Conservation (phyloP, 2,888 invertebrate genomes). For the Hermaeophaga mercurialis region DNA sequence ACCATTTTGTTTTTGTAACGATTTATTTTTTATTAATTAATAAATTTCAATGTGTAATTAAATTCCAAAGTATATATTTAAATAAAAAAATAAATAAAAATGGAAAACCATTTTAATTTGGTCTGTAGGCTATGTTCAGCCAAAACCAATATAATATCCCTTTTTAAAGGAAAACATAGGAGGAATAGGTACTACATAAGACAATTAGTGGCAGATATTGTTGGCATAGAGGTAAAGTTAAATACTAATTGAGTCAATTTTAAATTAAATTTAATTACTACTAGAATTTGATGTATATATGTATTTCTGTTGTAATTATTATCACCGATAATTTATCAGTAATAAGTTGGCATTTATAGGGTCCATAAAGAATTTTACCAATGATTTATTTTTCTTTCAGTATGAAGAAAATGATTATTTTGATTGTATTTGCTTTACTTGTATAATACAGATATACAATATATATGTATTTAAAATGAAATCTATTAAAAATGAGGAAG, state of each 20-base stretch:
- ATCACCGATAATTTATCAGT: too few relatives aligned
- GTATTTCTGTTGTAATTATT: too few relatives aligned
- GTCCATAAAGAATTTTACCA: too few relatives aligned
- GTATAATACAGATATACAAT: slow-evolving; percentile 25
- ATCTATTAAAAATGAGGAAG: slow-evolving; percentile 20
- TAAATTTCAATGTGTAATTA: too few relatives aligned
- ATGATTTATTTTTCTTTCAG: slow-evolving; percentile 26
- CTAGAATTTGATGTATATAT: too few relatives aligned
- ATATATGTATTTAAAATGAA: slow-evolving; percentile 26
- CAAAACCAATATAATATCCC: slow-evolving; percentile 19
- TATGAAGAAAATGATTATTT: slow-evolving; percentile 27
- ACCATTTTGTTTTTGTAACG: too few relatives aligned
- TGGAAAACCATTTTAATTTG: neutral
- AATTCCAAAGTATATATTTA: neutral
- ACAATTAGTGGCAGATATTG: slow-evolving; percentile 25
- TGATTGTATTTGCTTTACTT: slow-evolving; percentile 25
- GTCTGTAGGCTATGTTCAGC: slow-evolving; percentile 32
- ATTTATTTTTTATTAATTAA: too few relatives aligned
- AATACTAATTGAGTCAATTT: too few relatives aligned
- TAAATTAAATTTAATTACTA: too few relatives aligned
- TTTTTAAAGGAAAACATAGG: slow-evolving; percentile 28
- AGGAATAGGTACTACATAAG: slow-evolving; percentile 26
- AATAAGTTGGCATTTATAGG: too few relatives aligned
- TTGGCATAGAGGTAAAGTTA: slow-evolving; percentile 28
- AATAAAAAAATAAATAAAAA: slow-evolving; percentile 1